phyloP scores from a whole-genome alignment of 2,797 vertebrate species.

The Rhinatrema bivittatum region DNA sequence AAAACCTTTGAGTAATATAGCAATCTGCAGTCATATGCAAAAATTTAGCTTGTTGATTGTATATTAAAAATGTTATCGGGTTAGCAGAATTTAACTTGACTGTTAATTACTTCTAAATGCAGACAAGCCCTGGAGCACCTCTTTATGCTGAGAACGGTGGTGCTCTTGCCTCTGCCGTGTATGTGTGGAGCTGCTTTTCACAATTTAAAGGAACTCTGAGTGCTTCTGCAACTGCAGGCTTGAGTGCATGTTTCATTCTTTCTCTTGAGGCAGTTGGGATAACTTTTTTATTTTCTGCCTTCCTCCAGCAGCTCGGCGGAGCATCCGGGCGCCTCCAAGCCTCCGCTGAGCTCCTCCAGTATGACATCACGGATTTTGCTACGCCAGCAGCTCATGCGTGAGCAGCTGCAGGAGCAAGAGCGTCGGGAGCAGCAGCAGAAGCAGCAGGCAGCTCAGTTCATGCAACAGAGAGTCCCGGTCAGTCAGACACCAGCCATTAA shows the following conservation, averaged over 20 bases:
- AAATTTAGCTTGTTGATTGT: no score
- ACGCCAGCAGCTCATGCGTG: constrained; percentile 67
- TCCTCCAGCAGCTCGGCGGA: constrained; percentile 65
- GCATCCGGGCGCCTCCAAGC: constrained; percentile 72
- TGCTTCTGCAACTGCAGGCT: no score
- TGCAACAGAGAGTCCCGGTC: constrained; percentile 68
- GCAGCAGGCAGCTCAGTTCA: constrained; percentile 79
- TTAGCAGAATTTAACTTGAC: constrained; percentile 35
- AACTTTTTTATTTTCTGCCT: constrained; percentile 38
- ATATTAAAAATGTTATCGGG: no score
- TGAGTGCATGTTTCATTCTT: no score
- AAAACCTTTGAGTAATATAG: no score
- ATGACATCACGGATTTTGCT: constrained; percentile 73
- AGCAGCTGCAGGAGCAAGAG: constrained; percentile 71
- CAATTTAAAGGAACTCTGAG: no score
- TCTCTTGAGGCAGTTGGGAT: no score
- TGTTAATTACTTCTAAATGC: constrained; percentile 21
- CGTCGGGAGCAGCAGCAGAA: constrained; percentile 79
- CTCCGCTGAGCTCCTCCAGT: constrained; percentile 61
- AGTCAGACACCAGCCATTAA: constrained; percentile 77
- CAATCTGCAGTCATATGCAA: constrained; percentile 16
- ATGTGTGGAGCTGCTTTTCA: no score
- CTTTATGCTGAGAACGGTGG: not conserved
- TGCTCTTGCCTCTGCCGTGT: constrained; percentile 16
- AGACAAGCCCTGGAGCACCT: constrained; percentile 15